Percentiles rank a stretch among this genome's conserved stretches.
Conservation (phyloP, 2,888 invertebrate species). For the Melanchra persicariae region DNA sequence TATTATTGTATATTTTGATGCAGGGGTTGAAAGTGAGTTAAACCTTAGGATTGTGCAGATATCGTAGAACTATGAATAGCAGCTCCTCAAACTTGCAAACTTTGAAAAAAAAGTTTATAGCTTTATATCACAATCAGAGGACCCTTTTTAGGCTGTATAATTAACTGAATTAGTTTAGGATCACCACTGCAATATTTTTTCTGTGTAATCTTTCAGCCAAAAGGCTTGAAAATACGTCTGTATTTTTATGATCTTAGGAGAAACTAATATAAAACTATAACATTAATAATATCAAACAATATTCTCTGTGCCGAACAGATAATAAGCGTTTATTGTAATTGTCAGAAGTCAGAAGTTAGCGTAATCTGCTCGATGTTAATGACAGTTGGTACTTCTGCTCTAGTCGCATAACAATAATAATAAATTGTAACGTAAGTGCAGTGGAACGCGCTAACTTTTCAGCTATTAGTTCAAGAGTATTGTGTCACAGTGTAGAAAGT, state of each 20-base stretch:
- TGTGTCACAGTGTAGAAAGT: background rate
- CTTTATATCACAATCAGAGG: too few relatives aligned
- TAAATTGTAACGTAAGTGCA: slow-evolving; percentile 57
- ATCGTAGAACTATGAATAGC: too few relatives aligned
- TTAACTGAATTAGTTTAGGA: too few relatives aligned
- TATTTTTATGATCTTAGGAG: background rate
- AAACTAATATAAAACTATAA: slow-evolving; percentile 17
- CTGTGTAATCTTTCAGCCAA: too few relatives aligned
- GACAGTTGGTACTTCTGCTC: slow-evolving; percentile 36
- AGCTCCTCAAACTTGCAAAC: too few relatives aligned
- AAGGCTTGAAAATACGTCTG: background rate
- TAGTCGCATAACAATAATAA: slow-evolving; percentile 52
- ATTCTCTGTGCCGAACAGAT: slow-evolving; percentile 36
- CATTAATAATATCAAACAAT: slow-evolving; percentile 40
- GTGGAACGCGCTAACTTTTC: slow-evolving; percentile 55
- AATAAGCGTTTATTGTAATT: slow-evolving; percentile 44
- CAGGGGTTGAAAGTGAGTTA: too few relatives aligned
- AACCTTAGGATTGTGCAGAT: too few relatives aligned
- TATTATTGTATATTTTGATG: too few relatives aligned
- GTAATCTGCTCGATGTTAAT: slow-evolving; percentile 44
- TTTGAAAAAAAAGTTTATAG: too few relatives aligned
- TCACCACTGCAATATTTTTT: too few relatives aligned
- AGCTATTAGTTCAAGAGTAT: slow-evolving; percentile 54
- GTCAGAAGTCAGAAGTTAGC: slow-evolving; percentile 31
- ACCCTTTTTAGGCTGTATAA: too few relatives aligned